These are phyloP conservation scores for Aurelia sp. DNA, from an alignment of 30 jellyfish, hydroid and myxozoan species.

Conservation along the genomic window DNA sequence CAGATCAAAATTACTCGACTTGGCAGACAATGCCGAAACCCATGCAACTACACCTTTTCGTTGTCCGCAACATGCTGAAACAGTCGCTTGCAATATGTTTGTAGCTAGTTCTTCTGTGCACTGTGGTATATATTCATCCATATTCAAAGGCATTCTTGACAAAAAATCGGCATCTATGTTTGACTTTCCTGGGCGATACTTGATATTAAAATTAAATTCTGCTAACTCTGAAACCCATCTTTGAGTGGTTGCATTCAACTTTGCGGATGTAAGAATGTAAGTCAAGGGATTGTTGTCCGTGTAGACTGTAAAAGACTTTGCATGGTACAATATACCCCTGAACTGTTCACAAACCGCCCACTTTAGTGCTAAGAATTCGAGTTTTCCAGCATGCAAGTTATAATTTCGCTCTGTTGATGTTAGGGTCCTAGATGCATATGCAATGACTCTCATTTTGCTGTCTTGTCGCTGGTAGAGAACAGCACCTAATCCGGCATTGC, in stretches of 20 bases:
- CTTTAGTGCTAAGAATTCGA: conserved; percentile 57
- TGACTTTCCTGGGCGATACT: neutral
- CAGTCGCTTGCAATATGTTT: conserved; percentile 2
- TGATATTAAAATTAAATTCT: neutral
- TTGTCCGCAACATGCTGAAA: neutral
- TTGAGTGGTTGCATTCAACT: conserved; percentile 53
- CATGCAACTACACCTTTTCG: neutral
- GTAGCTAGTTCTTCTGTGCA: conserved; percentile 2
- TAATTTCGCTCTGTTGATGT: conserved; percentile 34
- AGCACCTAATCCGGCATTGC: conserved; percentile 51
- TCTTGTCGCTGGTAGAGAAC: conserved; percentile 41
- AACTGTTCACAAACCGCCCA: conserved; percentile 71
- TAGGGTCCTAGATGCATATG: conserved; percentile 50
- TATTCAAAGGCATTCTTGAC: neutral
- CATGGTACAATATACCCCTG: conserved; percentile 38
- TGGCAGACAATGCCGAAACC: neutral
- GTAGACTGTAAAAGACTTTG: conserved; percentile 46
- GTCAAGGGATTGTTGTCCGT: conserved; percentile 49
- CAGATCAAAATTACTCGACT: neutral
- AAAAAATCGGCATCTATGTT: neutral
- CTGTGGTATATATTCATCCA: neutral
- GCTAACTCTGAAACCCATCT: conserved; percentile 66
- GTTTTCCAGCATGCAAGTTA: conserved; percentile 52
- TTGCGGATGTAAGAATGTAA: conserved; percentile 24
- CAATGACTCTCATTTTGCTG: conserved; percentile 38